phyloP scores from a whole-genome alignment of 2,797 vertebrate genomes.

The Propithecus perrieri region DNA sequence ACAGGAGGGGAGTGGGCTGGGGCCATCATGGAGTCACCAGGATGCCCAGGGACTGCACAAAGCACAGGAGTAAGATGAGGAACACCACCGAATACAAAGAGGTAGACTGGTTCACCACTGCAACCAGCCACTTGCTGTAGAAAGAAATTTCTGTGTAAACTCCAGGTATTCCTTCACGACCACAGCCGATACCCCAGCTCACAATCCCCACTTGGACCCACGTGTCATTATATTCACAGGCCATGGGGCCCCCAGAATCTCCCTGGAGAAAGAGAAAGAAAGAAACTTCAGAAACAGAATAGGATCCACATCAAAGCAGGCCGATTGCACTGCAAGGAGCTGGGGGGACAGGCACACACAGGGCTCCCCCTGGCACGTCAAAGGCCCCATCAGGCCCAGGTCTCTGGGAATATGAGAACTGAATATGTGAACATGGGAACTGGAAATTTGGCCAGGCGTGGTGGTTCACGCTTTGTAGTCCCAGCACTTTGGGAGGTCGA shows the following conservation, averaged over 20 bases:
- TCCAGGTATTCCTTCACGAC: background rate
- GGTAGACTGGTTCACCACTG: background rate
- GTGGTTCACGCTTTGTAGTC: background rate
- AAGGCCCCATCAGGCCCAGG: background rate
- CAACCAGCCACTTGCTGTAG: background rate
- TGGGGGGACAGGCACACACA: background rate
- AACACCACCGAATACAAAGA: background rate
- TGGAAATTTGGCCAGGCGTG: background rate
- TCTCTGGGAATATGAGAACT: background rate
- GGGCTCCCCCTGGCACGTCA: background rate
- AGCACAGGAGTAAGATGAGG: background rate
- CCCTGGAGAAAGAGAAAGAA: conserved; percentile 60
- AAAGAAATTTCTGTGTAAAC: background rate
- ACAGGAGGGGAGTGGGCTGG: background rate
- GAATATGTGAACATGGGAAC: background rate
- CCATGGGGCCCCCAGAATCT: conserved; percentile 62
- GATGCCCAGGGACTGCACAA: background rate
- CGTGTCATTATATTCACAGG: background rate
- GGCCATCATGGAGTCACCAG: background rate
- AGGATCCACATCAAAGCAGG: background rate
- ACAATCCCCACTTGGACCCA: conserved; percentile 67
- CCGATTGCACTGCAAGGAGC: too few species aligned
- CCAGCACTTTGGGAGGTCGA: background rate
- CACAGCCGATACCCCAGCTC: conserved; percentile 63
- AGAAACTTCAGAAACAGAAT: background rate